Percentiles rank a stretch among this genome's conserved stretches.
Evolutionary conservation across 2,888 invertebrate genomes (phyloP).

Genomic region (Tachina grossa): DNA sequence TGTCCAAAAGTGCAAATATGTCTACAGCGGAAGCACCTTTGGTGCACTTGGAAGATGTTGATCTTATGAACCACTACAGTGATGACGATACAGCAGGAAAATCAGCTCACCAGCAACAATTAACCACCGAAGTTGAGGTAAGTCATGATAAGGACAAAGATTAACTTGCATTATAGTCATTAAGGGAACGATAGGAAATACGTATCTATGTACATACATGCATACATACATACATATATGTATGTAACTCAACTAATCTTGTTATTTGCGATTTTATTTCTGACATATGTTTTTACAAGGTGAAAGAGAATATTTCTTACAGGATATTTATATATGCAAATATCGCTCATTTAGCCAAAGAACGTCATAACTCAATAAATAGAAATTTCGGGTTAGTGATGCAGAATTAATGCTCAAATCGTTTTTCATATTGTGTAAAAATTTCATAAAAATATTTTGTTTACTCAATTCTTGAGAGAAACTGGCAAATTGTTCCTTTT

Average conservation of each 20-base stretch:
- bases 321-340: neutral
- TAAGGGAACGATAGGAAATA: neutral
- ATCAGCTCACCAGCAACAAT: slow-evolving; percentile 75
- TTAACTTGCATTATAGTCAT: neutral
- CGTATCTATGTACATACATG: neutral
- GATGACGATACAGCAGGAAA: slow-evolving; percentile 74
- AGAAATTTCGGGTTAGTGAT: too few relatives aligned
- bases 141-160: slow-evolving; percentile 1
- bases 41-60: slow-evolving; percentile 86
- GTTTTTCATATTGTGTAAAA: too few relatives aligned
- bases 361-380: too few relatives aligned
- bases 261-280: neutral
- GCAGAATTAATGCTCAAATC: too few relatives aligned
- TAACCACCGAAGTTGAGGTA: slow-evolving; percentile 71
- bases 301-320: neutral
- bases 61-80: slow-evolving; percentile 79
- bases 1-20: slow-evolving; percentile 78
- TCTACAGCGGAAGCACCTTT: slow-evolving; percentile 86
- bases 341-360: too few relatives aligned
- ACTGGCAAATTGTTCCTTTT: too few relatives aligned
- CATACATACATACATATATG: too few relatives aligned
- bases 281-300: neutral
- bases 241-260: too few relatives aligned
- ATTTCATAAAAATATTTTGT: too few relatives aligned
- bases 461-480: too few relatives aligned